Evolutionary conservation across 2,888 invertebrate genomes (phyloP), one percentile per base, ranked within the genome.

Genomic region (Temnothorax unifasciatus): DNA sequence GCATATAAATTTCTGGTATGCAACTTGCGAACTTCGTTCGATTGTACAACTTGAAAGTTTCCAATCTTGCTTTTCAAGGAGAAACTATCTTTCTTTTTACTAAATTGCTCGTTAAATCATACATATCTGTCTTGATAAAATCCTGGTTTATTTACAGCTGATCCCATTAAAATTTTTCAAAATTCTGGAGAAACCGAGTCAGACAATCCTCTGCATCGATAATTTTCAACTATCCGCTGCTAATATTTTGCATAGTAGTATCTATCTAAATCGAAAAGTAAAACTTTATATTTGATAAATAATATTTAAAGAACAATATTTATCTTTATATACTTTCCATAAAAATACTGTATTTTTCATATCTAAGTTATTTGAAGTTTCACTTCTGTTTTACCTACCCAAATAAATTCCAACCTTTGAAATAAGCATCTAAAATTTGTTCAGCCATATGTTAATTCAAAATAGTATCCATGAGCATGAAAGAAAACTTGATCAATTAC

Each of bases 1-100:
- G 47, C 25, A 34, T 57, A 57, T 59, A 79, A 79, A 57, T 59
- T 59, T 47, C 57, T 47, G 21, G 34, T 21, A 29, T 11, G 4
- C 21, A 44, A 18, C 18, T 59, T 54, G 15, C 38, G n/a, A 54
- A 69, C 25, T 38, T 54, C 1, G 15, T 15, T 34, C n/a, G 41
- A n/a, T 68, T 69, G 3, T 25, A 25, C 0, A 54, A n/a, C n/a
- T n/a, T 38, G 18, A 41, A 25, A 41, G 18, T 68, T 66, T 69
- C 25, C 41, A 25, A 52, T 66, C 34, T 66, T 13, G 13, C 18
- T 68, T 69, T 41, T 25, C 34, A n/a, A 13, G 18, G 13, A 63
- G 34, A 44, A 25, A 4, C 15, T 52, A 57, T 3, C 5, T 18
- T 21, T 73, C 57, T 69, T 8, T 44, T 1, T 6, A 52, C 50